phyloP scores from a whole-genome alignment of 2,888 invertebrate genomes.

The Tenodera sinensis region DNA sequence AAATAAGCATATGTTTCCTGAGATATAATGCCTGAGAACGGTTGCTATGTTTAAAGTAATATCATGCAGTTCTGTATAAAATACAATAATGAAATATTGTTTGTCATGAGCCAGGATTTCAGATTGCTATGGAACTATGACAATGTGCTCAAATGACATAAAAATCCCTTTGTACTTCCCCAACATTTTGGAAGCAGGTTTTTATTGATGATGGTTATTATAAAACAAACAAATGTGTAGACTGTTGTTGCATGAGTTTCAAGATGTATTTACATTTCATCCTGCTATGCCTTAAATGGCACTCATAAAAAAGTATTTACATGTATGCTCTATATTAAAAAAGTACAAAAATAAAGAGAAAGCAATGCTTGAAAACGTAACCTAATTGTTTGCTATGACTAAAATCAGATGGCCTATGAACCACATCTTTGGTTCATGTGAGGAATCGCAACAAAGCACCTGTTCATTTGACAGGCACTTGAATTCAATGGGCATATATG shows the following conservation, averaged over 20 bases:
- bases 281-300: neutral
- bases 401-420: neutral
- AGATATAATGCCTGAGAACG: conserved; percentile 11
- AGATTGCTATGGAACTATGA: neutral
- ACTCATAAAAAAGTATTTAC: neutral
- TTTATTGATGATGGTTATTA: neutral
- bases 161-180: neutral
- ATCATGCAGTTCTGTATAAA: neutral
- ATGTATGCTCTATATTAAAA: neutral
- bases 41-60: conserved; percentile 4
- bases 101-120: neutral
- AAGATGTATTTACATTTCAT: neutral
- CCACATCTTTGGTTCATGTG: neutral
- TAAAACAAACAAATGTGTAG: neutral
- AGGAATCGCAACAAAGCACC: neutral
- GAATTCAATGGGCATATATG: neutral
- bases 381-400: neutral
- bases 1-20: conserved; percentile 3
- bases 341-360: neutral
- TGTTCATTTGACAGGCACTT: neutral
- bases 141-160: neutral
- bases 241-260: neutral
- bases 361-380: neutral
- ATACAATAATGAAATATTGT: neutral
- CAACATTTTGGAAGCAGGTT: neutral